Evolutionary conservation across 2,888 invertebrate genomes (phyloP).

Genomic region (Ypsolopha sequella): DNA sequence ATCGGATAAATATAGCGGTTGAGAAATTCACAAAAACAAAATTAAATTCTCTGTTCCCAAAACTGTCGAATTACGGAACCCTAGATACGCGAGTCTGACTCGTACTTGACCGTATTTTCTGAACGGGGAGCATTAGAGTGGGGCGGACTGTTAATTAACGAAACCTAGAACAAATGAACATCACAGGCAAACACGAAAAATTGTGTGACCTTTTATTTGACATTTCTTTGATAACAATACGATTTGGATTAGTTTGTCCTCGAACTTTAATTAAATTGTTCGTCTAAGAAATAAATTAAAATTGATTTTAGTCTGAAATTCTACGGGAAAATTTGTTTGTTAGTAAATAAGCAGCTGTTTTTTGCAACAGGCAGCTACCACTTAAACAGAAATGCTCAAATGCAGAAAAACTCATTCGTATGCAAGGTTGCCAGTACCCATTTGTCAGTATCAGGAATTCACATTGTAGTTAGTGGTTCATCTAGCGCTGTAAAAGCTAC

Average conservation of each 20-base stretch:
- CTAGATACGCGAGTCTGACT: too few species aligned
- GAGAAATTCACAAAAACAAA: too few species aligned
- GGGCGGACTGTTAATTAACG: conserved; percentile 62
- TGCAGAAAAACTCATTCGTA: conserved; percentile 1
- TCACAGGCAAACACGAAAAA: conserved; percentile 11
- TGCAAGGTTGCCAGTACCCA: neutral
- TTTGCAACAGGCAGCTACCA: neutral
- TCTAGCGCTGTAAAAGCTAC: neutral
- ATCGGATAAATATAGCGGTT: too few species aligned
- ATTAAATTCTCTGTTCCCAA: too few species aligned
- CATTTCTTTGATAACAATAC: neutral
- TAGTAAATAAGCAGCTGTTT: neutral
- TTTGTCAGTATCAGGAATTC: conserved; percentile 2
- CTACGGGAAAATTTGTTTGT: neutral
- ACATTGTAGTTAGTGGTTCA: conserved; percentile 2
- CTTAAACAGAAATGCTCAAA: neutral
- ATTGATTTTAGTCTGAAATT: neutral
- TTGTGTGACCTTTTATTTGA: neutral
- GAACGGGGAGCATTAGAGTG: conserved; percentile 47
- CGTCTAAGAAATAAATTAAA: neutral
- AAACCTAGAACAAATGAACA: conserved; percentile 51
- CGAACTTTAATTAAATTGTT: too few species aligned
- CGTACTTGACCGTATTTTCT: too few species aligned
- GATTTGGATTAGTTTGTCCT: neutral
- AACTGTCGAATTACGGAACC: too few species aligned